Evolutionary conservation across 1,140 invertebrate species (phyloP).

Genomic region (honey bee (Apis mellifera)): DNA sequence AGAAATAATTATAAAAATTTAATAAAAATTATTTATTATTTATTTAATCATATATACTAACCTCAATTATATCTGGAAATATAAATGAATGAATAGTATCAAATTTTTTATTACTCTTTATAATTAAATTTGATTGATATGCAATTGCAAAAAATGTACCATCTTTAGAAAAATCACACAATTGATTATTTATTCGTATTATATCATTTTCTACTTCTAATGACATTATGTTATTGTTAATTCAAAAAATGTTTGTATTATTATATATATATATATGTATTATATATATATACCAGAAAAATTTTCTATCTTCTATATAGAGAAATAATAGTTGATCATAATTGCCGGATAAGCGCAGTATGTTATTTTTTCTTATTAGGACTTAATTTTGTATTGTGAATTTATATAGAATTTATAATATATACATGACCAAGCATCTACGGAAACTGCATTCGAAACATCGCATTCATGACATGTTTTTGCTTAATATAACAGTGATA

Average conservation of each 20-base stretch:
- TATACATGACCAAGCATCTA: too few species aligned
- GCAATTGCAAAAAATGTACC: slow-evolving; percentile 74
- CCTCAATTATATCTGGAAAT: slow-evolving; percentile 77
- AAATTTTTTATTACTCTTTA: slow-evolving; percentile 67
- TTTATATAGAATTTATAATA: too few species aligned
- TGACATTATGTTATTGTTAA: not conserved
- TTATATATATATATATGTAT: too few species aligned
- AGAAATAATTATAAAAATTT: slow-evolving; percentile 16
- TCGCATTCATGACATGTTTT: too few species aligned
- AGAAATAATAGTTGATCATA: too few species aligned
- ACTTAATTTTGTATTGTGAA: too few species aligned
- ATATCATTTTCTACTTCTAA: slow-evolving; percentile 14
- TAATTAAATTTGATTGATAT: slow-evolving; percentile 70
- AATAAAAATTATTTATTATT: slow-evolving; percentile 4
- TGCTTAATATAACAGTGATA: too few species aligned
- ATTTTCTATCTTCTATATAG: too few species aligned
- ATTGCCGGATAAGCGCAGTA: too few species aligned
- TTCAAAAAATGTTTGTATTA: not conserved
- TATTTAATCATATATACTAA: slow-evolving; percentile 59
- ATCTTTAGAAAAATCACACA: slow-evolving; percentile 75
- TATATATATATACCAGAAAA: too few species aligned
- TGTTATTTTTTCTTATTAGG: too few species aligned
- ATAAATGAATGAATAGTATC: slow-evolving; percentile 63
- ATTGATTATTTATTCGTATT: slow-evolving; percentile 72
- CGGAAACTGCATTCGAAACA: too few species aligned